Conservation (phyloP, 2,797 vertebrate species). For the Graptemys geographica region DNA sequence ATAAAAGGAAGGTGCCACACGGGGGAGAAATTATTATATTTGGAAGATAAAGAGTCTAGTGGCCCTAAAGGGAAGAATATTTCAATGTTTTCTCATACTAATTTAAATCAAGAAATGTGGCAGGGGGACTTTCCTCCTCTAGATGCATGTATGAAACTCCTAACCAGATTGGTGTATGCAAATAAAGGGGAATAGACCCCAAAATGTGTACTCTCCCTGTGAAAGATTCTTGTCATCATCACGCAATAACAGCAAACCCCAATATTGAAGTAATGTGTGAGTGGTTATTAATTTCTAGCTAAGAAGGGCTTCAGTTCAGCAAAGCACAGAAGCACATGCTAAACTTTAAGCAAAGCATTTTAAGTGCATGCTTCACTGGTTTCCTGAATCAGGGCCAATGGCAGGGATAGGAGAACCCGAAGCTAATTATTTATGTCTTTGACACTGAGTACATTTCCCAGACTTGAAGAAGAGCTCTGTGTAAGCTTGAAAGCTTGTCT, state of each 20-base stretch:
- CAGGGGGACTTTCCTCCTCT: background rate
- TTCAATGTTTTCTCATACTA: background rate
- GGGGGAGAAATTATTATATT: slow-evolving; percentile 43
- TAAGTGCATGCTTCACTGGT: background rate
- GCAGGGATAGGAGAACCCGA: background rate
- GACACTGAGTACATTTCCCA: background rate
- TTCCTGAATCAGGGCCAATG: background rate
- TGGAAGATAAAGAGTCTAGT: slow-evolving; percentile 31
- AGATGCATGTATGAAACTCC: background rate
- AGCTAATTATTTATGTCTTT: background rate
- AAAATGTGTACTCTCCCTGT: background rate
- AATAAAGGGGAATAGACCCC: slow-evolving; percentile 43
- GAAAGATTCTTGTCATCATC: background rate
- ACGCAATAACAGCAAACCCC: background rate
- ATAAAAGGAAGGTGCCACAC: slow-evolving; percentile 51
- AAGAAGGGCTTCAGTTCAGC: slow-evolving; percentile 2
- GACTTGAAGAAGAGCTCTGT: background rate
- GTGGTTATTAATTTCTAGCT: slow-evolving; percentile 42
- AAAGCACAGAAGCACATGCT: background rate
- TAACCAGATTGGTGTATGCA: slow-evolving; percentile 21
- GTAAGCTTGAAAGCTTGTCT: background rate
- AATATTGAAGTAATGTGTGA: background rate
- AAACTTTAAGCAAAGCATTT: slow-evolving; percentile 7
- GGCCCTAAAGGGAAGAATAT: slow-evolving; percentile 38
- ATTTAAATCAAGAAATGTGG: slow-evolving; percentile 16